These are phyloP conservation scores for Nansenia antarctica DNA, from an alignment of 2,113 vertebrate species.

Conservation along the genomic window DNA sequence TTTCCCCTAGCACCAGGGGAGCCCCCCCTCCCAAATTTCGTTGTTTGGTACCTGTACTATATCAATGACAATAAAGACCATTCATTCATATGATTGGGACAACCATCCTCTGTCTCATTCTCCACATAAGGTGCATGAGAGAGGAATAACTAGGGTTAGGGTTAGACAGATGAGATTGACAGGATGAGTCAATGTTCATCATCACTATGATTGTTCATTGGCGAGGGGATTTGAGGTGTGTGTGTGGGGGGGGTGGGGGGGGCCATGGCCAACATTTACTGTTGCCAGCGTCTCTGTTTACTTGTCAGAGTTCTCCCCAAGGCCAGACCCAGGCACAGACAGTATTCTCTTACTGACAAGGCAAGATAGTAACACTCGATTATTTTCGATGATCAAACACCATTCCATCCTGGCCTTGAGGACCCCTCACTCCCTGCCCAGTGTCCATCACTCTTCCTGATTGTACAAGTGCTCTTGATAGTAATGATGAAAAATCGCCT, in stretches of 20 bases:
- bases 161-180: not conserved
- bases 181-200: constrained; percentile 23
- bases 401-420: not conserved
- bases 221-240: not conserved
- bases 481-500: too few relatives aligned
- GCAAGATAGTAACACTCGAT: not conserved
- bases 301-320: not conserved
- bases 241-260: not conserved
- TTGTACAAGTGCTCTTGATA: not conserved
- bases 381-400: not conserved
- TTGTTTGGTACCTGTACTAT: too few relatives aligned
- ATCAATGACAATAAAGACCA: too few relatives aligned
- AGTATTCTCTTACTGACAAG: not conserved
- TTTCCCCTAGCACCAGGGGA: too few relatives aligned
- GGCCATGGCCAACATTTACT: not conserved
- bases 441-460: not conserved
- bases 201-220: constrained; percentile 14
- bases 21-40: too few relatives aligned
- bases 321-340: not conserved
- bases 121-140: not conserved
- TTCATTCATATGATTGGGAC: not conserved
- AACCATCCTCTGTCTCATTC: not conserved
- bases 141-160: not conserved
- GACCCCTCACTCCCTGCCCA: not conserved
- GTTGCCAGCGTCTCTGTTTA: not conserved